Evolutionary conservation across 1,140 invertebrate genomes (phyloP).

Genomic region (Melanaphis sacchari): DNA sequence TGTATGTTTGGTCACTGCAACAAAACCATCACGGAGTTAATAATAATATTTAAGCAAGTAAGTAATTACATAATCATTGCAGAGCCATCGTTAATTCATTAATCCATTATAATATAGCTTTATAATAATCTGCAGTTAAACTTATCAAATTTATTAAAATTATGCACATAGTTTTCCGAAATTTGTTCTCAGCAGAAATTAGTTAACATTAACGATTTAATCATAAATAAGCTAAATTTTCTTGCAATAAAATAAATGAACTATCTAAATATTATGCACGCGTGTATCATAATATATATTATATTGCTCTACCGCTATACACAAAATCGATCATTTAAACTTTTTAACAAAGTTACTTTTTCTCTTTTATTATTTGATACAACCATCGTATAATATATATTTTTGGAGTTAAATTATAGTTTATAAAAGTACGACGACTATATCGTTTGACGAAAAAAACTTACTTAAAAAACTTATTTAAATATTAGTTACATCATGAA

Average conservation of each 20-base stretch:
- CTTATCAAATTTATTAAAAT: neutral
- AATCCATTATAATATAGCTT: neutral
- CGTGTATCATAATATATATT: neutral
- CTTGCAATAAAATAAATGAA: neutral
- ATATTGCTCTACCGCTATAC: neutral
- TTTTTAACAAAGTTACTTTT: neutral
- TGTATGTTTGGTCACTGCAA: slow-evolving; percentile 20
- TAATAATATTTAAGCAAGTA: neutral
- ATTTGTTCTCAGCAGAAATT: neutral
- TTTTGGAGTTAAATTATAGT: neutral
- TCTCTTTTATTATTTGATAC: neutral
- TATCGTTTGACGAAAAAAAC: neutral
- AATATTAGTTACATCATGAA: neutral
- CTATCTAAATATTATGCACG: neutral
- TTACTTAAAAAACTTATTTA: no score
- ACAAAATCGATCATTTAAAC: neutral
- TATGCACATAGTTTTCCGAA: neutral
- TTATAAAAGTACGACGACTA: neutral
- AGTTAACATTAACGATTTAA: neutral
- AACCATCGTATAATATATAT: neutral
- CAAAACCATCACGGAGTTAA: neutral
- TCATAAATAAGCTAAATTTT: neutral
- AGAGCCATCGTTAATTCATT: neutral
- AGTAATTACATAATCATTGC: neutral
- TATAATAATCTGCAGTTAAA: neutral